Base-by-base conservation (phyloP, 2,113 vertebrate genomes). In the Actinemys pallida region DNA sequence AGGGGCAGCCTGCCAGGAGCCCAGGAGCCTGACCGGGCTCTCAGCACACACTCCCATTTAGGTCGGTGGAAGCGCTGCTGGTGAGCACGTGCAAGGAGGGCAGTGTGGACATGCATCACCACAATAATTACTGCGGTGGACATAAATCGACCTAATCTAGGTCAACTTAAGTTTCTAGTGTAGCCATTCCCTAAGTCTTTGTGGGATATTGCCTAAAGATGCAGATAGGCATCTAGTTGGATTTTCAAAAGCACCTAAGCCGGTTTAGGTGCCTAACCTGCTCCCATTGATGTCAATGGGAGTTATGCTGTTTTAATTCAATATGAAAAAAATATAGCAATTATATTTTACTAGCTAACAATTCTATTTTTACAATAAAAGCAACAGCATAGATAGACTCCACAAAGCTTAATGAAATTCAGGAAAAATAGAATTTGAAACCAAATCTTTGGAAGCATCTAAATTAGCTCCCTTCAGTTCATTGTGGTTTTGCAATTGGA, bases 371-470 rank as follows among this genome's bases (percentile, higher is more conserved):
- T 17, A 69, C 35, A 69, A 17, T 22, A 82, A 80, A 81, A 89
- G 85, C 45, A 72, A 95, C 39, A 95, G 62, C 11, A 25, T 35
- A 88, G 87, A 76, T 57, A 81, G 85, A 95, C 94, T 87, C 83
- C 92, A 72, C 69, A 81, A 78, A 54, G 35, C 78, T 94, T 94
- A 95, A 94, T 86, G 89, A 97, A 89, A 89, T 85, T 83, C 72
- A 22, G 94, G 79, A 65, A 95, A 91, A 93, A 94, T 16, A 59
- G 92, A 89, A 89, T 88, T 53, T 91, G 87, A 95, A 95, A 91
- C 89, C 84, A 96, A 90, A 95, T 87, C 91, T 94, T 91, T 83
- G 90, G 93, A 90, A 89, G 94, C 88, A 92, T 93, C 79, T 53
- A 75, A 86, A 86, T 88, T 92, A 94, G 92, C 88, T 89, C 85